Evolutionary conservation across 2,797 vertebrate species (phyloP), one percentile per base, ranked within the genome.

Genomic region (Helostoma temminkii): DNA sequence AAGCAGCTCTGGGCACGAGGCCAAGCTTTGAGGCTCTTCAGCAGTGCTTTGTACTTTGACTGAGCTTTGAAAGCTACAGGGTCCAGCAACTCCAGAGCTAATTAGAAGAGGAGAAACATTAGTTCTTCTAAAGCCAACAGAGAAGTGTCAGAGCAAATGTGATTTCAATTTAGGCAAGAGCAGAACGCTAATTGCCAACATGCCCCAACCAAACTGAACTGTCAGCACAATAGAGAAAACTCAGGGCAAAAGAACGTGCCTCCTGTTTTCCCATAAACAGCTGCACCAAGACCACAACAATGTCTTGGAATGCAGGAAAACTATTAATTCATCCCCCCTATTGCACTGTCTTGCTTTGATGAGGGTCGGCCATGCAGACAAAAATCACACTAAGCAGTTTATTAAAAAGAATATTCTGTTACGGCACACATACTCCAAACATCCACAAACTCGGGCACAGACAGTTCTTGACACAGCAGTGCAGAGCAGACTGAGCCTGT

Each of bases 251-350:
- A 76, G 34, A 72, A 18, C 56, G 34, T 0, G 21, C 66, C 66
- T 79, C 61, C 54, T 81, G 85, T 88, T 88, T 84, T 78, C 64
- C 82, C 77, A 86, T 88, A 86, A 92, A 88, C 86, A 88, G 54
- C 22, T 74, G 43, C 37, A 86, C 39, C 71, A 6, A 61, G 43
- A 86, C 78, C 88, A 84, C 81, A 88, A 87, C 81, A 87, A 84
- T 72, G 71, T 52, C 46, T 34, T 7, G 16, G 36, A 56, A 67
- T 45, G 65, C 50, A 62, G 80, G 60, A 66, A 72, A 77, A 70
- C 79, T 26, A 70, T 60, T 75, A 80, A 81, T 72, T 6, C 28
- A 21, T 25, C 34, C 46, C 28, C 62, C 22, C 45, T 54, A 21
- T 37, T 46, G 32, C 2, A 4, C 7, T 8, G 36, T 53, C 28